Conservation (phyloP, 2,797 vertebrate species). For the Pelodytes ibericus region DNA sequence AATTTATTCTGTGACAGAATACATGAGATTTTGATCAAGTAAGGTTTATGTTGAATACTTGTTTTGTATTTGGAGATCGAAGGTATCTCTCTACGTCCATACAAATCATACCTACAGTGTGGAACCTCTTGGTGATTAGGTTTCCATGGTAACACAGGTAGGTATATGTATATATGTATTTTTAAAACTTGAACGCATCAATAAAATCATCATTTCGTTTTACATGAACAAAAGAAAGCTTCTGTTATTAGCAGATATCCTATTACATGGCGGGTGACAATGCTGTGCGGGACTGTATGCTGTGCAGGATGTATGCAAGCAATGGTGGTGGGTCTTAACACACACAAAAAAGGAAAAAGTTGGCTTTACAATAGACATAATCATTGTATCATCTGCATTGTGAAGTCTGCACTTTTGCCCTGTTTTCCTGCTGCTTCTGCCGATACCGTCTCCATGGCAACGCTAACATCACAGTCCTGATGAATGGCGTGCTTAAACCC, state of each 20-base stretch:
- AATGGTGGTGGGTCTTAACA: conserved; percentile 10
- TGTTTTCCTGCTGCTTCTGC: conserved; percentile 27
- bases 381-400: conserved; percentile 51
- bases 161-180: neutral
- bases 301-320: conserved; percentile 1
- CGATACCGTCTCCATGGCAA: conserved; percentile 51
- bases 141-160: conserved; percentile 15
- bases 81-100: neutral
- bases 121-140: neutral
- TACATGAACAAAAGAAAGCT: neutral
- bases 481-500: conserved; percentile 43
- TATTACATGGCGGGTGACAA: neutral
- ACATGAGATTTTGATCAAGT: neutral
- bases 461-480: conserved; percentile 25
- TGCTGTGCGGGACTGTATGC: neutral
- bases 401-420: conserved; percentile 47
- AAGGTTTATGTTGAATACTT: neutral
- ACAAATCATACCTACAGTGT: neutral
- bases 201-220: conserved; percentile 14
- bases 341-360: too few relatives aligned
- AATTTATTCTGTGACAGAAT: too few relatives aligned
- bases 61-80: neutral
- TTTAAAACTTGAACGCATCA: neutral
- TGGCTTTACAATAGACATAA: conserved; percentile 46
- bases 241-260: conserved; percentile 4